Conservation (phyloP, 2,113 vertebrate species). For the Dasyornis broadbenti region DNA sequence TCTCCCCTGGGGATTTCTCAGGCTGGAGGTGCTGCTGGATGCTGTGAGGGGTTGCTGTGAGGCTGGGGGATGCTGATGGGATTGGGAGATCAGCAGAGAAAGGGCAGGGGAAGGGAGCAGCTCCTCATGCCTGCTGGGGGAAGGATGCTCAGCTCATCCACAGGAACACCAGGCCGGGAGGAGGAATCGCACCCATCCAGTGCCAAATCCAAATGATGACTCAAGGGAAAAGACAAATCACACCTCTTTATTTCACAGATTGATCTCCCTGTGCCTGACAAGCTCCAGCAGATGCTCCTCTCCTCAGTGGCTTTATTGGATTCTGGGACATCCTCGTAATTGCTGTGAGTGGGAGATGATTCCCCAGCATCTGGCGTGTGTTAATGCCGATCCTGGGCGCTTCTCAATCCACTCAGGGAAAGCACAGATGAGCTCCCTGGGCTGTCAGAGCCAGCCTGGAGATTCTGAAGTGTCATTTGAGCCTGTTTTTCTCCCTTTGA, state of each 20-base stretch:
- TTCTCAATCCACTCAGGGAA: neutral
- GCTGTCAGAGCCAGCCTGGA: neutral
- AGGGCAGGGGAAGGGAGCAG: neutral
- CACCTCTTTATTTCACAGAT: neutral
- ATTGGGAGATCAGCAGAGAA: neutral
- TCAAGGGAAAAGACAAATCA: neutral
- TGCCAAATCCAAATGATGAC: neutral
- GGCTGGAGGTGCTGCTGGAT: neutral
- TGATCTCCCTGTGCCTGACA: neutral
- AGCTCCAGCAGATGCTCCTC: neutral
- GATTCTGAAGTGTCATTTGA: neutral
- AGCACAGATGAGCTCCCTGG: neutral
- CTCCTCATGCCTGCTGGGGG: neutral
- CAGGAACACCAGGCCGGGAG: neutral
- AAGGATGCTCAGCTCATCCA: neutral
- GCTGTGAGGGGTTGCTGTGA: neutral
- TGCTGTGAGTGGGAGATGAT: conserved; percentile 10
- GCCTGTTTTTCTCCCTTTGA: neutral
- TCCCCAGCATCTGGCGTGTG: neutral
- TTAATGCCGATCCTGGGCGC: neutral
- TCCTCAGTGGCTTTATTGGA: neutral
- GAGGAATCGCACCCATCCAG: neutral
- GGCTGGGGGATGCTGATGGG: neutral
- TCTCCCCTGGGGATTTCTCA: neutral
- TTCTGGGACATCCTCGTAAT: conserved; percentile 13